Evolutionary conservation across 2,888 invertebrate genomes (phyloP).

Genomic region (Drosophila prolongata): DNA sequence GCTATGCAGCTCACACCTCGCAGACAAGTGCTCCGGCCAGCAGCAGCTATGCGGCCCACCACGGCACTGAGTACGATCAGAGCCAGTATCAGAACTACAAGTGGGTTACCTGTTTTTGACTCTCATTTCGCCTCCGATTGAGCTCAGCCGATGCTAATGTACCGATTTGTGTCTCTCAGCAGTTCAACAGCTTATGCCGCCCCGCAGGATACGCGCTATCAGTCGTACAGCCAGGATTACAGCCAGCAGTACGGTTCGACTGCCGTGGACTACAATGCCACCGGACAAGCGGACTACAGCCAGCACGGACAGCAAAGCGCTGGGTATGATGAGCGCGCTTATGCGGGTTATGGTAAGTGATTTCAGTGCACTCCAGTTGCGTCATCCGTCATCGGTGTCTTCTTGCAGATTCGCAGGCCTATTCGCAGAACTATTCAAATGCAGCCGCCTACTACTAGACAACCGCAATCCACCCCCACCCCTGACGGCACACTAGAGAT

Average conservation of each 20-base stretch:
- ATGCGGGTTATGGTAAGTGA: conserved; percentile 84
- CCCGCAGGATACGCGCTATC: conserved; percentile 83
- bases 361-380: not conserved
- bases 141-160: not conserved
- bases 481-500: conserved; percentile 51
- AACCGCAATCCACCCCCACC: conserved; percentile 35
- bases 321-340: conserved; percentile 83
- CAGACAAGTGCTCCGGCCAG: conserved; percentile 73
- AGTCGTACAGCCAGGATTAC: conserved; percentile 83
- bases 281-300: conserved; percentile 83
- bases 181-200: conserved; percentile 81
- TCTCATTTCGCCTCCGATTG: not conserved
- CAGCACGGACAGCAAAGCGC: conserved; percentile 77
- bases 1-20: conserved; percentile 76
- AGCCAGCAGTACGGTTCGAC: conserved; percentile 84
- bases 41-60: conserved; percentile 79
- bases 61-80: conserved; percentile 83
- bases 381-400: conserved; percentile 22
- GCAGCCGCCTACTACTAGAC: conserved; percentile 83
- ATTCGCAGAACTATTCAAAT: conserved; percentile 84
- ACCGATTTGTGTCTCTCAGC: conserved; percentile 1
- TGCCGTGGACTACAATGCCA: conserved; percentile 83
- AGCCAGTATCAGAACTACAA: conserved; percentile 84
- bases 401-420: conserved; percentile 82
- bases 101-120: conserved; percentile 54